Evolutionary conservation across 2,888 invertebrate genomes (phyloP), one percentile per base, ranked within the genome.

Genomic region (Dasysyrphus tricinctus): DNA sequence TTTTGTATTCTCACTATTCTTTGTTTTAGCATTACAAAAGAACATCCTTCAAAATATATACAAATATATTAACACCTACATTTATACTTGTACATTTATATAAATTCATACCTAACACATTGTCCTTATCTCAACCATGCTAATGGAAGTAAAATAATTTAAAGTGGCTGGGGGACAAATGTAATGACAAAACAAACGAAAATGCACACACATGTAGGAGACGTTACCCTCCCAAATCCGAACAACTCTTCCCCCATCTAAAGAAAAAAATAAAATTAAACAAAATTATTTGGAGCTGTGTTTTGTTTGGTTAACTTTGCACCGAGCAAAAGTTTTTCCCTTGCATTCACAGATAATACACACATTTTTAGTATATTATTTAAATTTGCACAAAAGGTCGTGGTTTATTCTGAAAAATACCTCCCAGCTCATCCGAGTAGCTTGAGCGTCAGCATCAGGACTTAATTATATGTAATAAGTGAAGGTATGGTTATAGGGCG

Each of bases 331-430:
- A 86, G 74, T 78, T 86, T 79, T 82, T 86, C 78, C 63, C 86
- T 79, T 82, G 82, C 86, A 86, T 72, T 75, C 86, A 79, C 86
- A 86, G 82, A 86, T 85, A 85, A 81, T 85, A 80, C 80, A 85
- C 85, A 86, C 82, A 86, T 75, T 86, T 82, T 86, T 82, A 86
- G 86, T 81, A 86, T 86, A 79, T 82, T 86, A 86, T 86, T 86
- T 79, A 86, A 86, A 86, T 75, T 78, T 79, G 49, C 78, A 86
- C 86, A 86, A 86, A 82, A 79, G 86, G 86, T 86, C 78, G 75
- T 79, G 78, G 3, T 24, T n/a, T 24, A 24, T 75, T 63, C 49
- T 75, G 77, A 73, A 80, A 77, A 69, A 75, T 70, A 63, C 3
- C 5, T 76, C 78, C 70, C 78, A 78, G 78, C 79, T 77, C 80